These are phyloP conservation scores for Drosophila nikananu DNA, from an alignment of 1,140 invertebrate genomes.

Conservation along the genomic window DNA sequence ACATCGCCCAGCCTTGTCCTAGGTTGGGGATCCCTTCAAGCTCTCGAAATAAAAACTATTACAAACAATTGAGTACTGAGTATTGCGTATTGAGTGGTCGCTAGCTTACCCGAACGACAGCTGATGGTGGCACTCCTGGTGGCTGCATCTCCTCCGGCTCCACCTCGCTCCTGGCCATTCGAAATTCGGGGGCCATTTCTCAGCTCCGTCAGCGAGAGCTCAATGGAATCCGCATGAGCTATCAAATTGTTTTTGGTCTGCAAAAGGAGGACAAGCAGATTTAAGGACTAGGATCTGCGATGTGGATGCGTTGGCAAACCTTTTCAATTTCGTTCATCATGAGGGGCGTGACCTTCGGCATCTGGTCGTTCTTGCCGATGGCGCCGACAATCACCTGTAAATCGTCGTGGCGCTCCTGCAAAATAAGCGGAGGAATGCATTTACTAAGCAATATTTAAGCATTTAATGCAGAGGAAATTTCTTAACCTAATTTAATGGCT, in stretches of 20 bases:
- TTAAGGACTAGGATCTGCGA: constrained; percentile 3
- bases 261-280: constrained; percentile 14
- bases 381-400: constrained; percentile 82
- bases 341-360: constrained; percentile 76
- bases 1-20: constrained; percentile 8
- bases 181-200: constrained; percentile 66
- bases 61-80: constrained; percentile 29
- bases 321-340: constrained; percentile 85
- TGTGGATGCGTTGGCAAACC: constrained; percentile 47
- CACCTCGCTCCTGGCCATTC: constrained; percentile 54
- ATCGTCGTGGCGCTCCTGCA: constrained; percentile 84
- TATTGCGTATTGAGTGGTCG: constrained; percentile 19
- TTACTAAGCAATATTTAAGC: too few relatives aligned
- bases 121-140: constrained; percentile 27
- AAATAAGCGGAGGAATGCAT: constrained; percentile 10
- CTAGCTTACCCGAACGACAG: constrained; percentile 70
- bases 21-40: constrained; percentile 4
- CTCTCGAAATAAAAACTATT: constrained; percentile 38
- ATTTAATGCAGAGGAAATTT: background rate
- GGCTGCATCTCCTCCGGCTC: constrained; percentile 16
- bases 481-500: background rate
- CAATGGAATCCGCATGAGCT: constrained; percentile 79
- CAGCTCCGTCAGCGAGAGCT: constrained; percentile 77
- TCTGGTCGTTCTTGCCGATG: constrained; percentile 80
- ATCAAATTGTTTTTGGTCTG: constrained; percentile 84